Conservation (phyloP, 2,888 invertebrate species). For the Lacanobia oleracea region DNA sequence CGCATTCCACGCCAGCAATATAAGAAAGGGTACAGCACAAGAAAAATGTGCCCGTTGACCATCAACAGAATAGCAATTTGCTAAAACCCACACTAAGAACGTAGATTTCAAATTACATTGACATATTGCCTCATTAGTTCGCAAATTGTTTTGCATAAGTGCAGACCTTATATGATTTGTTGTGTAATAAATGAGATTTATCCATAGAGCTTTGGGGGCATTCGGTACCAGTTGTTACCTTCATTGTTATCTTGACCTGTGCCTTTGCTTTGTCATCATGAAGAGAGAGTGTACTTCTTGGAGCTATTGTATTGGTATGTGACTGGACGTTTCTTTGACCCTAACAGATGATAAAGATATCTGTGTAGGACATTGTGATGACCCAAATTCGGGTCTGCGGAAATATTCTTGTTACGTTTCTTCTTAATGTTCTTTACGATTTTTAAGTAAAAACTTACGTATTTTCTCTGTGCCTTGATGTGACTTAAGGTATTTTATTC, state of each 20-base stretch:
- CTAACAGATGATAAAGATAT: background rate
- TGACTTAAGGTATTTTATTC: background rate
- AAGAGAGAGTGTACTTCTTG: constrained; percentile 9
- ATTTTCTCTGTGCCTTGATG: background rate
- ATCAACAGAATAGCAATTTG: constrained; percentile 48
- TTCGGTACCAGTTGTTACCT: background rate
- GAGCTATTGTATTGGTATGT: constrained; percentile 1
- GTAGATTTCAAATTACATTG: constrained; percentile 41
- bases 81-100: constrained; percentile 59
- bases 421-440: background rate
- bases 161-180: constrained; percentile 52
- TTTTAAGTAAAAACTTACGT: background rate
- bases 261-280: constrained; percentile 32
- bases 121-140: constrained; percentile 62
- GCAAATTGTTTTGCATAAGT: constrained; percentile 58
- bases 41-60: constrained; percentile 57
- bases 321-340: background rate
- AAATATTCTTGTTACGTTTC: background rate
- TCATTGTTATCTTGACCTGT: constrained; percentile 21
- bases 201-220: constrained; percentile 27
- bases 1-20: constrained; percentile 52
- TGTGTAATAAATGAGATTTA: constrained; percentile 52
- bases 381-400: background rate
- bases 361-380: background rate
- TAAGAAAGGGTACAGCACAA: constrained; percentile 47